These are phyloP conservation scores for Erebia epiphron DNA, from an alignment of 2,888 invertebrate genomes.

Conservation along the genomic window DNA sequence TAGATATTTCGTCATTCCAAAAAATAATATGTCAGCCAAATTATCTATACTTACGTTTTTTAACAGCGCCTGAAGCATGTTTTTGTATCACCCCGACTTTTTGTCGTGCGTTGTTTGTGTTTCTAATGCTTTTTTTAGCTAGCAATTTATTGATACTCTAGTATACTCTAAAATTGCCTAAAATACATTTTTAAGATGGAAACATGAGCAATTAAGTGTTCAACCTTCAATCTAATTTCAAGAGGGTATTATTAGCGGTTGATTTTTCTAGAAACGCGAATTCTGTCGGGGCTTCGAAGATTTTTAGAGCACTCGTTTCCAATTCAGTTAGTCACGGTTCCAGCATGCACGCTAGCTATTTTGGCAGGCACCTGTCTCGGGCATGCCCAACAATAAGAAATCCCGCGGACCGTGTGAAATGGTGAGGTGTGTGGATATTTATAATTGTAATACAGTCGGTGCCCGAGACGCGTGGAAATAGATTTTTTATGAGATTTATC, in stretches of 20 bases:
- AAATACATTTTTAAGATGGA: too few relatives aligned
- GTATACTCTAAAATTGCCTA: too few relatives aligned
- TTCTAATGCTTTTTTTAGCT: neutral
- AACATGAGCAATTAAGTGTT: too few relatives aligned
- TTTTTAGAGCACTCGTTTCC: constrained; percentile 29
- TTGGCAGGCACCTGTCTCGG: constrained; percentile 39
- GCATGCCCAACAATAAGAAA: constrained; percentile 39
- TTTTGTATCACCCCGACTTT: neutral
- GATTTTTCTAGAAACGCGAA: neutral
- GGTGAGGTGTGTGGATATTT: constrained; percentile 47
- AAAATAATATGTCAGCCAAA: neutral
- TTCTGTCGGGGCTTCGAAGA: neutral
- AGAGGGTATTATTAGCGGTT: neutral
- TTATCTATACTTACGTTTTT: neutral
- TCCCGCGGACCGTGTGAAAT: constrained; percentile 46
- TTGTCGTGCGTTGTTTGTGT: neutral
- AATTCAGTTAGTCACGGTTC: constrained; percentile 21
- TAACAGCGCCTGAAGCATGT: neutral
- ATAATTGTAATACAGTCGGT: constrained; percentile 44
- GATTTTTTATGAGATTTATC: constrained; percentile 47
- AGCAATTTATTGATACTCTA: too few relatives aligned
- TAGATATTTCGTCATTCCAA: neutral
- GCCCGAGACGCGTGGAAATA: constrained; percentile 44
- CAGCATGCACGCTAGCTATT: constrained; percentile 33
- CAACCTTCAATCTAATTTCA: too few relatives aligned